Base-by-base conservation (phyloP, 2,797 vertebrate genomes). In the Apogon talboti region DNA sequence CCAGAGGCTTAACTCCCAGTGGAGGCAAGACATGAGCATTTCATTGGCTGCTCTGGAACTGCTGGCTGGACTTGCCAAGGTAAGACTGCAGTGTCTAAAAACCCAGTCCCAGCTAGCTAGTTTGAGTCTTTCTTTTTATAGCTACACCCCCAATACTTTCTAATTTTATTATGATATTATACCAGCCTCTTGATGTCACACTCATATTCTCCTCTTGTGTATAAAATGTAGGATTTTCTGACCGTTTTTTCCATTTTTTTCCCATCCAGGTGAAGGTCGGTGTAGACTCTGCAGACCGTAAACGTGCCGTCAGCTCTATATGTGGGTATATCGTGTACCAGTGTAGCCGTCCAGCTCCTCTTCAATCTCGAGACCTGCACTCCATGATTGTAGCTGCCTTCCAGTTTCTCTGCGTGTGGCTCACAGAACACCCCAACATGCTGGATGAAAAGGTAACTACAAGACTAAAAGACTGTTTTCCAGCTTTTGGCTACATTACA, bases 361-460 rank as follows among this genome's bases (percentile, higher is more conserved):
- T 96, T 44, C 97, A 98, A 67, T 98, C 96, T 56, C 88, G 97
- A 2, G 97, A 98, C 87, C 95, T 98, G 14, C 97, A 98, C 92
- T 98, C 97, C 84, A 98, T 98, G 97, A 98, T 98, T 2, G 97
- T 98, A 2, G 97, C 97, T 2, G 97, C 97, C 40, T 98, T 98
- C 91, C 96, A 98, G 92, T 98, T 97, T 84, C 95, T 98, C 12
- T 98, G 96, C 4, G 95, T 97, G 54, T 98, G 97, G 97, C 95
- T 98, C 74, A 98, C 96, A 0, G 96, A 98, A 76, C 97, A 98
- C 58, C 95, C 97, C 0, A 94, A 96, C 87, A 96, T 98, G 95
- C 91, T 98, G 79, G 95, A 98, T 63, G 96, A 98, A 88, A 98
- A 98, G 95, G 97, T 95, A n/a, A 0, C 9, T 41, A 44, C 42